phyloP scores from a whole-genome alignment of 35 echinoderm and acorn worm genomes.

The Chiridota heheva region DNA sequence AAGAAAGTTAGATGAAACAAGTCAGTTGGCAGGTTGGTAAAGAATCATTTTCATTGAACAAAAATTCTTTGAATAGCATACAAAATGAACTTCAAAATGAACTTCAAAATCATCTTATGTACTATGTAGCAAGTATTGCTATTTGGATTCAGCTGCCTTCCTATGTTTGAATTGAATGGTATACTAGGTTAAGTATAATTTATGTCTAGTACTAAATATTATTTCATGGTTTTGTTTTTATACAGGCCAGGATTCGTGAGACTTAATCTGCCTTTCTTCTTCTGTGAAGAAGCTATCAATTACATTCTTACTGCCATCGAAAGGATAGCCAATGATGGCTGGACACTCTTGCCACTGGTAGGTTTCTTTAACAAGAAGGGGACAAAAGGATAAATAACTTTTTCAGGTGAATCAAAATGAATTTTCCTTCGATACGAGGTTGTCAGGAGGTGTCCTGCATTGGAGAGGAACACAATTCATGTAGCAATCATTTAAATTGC shows the following conservation, averaged over 20 bases:
- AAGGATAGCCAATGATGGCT: slow-evolving; percentile 75
- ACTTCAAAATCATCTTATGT: not conserved
- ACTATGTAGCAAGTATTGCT: not conserved
- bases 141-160: not conserved
- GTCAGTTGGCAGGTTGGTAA: no score
- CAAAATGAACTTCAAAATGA: not conserved
- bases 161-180: no score
- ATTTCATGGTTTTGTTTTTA: not conserved
- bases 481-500: no score
- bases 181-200: no score
- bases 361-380: not conserved
- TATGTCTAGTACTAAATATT: not conserved
- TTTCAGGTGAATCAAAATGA: not conserved
- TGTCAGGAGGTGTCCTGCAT: no score
- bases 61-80: not conserved
- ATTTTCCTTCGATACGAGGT: no score
- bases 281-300: slow-evolving; percentile 71
- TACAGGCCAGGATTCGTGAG: slow-evolving; percentile 88
- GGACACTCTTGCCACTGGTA: slow-evolving; percentile 86
- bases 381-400: not conserved
- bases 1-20: no score
- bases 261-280: slow-evolving; percentile 90
- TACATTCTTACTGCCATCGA: slow-evolving; percentile 83
- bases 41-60: not conserved
- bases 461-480: no score